Base-by-base conservation (phyloP, 2,888 invertebrate species). In the Piscicola geometra region DNA sequence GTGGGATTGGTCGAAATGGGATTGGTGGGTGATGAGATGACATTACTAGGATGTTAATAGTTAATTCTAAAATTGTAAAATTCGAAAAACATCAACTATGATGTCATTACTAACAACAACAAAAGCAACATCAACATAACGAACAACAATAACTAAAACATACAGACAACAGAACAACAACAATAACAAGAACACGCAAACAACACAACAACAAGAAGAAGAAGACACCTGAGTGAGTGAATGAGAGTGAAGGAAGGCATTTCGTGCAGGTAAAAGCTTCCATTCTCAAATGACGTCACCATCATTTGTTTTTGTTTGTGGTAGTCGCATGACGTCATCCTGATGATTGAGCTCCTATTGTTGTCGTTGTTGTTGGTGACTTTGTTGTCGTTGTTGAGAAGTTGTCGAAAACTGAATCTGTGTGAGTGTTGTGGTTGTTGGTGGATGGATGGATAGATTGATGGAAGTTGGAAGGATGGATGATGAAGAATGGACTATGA, bases 221-320 rank as follows among this genome's bases (percentile, higher is more conserved):
- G 15, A 41, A 60, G 60, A 21, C 32, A 87, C 87, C 88, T 89
- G 47, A 91, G 85, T 15, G 90, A 94, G 86, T 98, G 97, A 78
- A 99, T 92, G 80, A 95, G 87, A 82, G 91, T 94, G 75, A 94
- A 93, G 68, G 94, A 93, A 0, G 97, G 97, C 88, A 98, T 89
- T 85, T 98, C 96, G 83, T 97, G 93, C 0, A 99, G 88, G 83
- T 92, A 92, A 87, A 99, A 98, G 35, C 91, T 89, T 0, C 99
- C 99, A 79, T 90, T 92, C 25, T 91, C 91, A 84, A 93, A 98
- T 9, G 94, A 97, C 50, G 92, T 90, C 0, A 97, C 92, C 75
- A 99, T 87, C 79, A 98, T 89, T 83, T 90, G 91, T 0, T 90
- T 90, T 0, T 89, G 87, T 79, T 89, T 89, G 84, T 96, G 93